Evolutionary conservation across 2,797 vertebrate genomes (phyloP).

Genomic region (Benthosema pterotum): DNA sequence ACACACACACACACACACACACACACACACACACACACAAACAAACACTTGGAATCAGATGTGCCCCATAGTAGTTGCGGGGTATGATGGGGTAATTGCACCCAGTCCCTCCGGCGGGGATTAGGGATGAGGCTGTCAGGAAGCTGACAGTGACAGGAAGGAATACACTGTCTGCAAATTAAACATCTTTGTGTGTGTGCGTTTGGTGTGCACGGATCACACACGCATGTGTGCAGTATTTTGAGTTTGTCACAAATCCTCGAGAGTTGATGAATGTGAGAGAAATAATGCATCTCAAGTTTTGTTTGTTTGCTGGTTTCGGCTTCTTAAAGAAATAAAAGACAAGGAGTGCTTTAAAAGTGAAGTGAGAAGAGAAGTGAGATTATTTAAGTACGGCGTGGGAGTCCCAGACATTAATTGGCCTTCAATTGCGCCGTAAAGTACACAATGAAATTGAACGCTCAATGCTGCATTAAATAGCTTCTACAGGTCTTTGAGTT

Average conservation of each 20-base stretch:
- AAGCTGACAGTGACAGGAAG: constrained; percentile 64
- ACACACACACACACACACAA: constrained; percentile 27
- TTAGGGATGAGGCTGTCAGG: constrained; percentile 75
- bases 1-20: constrained; percentile 28
- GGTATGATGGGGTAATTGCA: constrained; percentile 74
- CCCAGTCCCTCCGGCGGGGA: constrained; percentile 68
- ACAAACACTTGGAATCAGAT: neutral
- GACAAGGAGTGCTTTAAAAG: constrained; percentile 30
- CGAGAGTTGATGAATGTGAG: constrained; percentile 18
- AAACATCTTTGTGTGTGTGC: constrained; percentile 41
- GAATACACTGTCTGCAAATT: constrained; percentile 69
- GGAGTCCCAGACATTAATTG: constrained; percentile 50
- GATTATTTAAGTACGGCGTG: constrained; percentile 48
- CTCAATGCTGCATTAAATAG: constrained; percentile 38
- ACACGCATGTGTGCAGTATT: constrained; percentile 40
- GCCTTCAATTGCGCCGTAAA: constrained; percentile 53
- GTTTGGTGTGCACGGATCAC: neutral
- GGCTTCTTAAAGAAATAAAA: neutral
- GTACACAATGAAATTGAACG: constrained; percentile 58
- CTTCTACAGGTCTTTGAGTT: constrained; percentile 40
- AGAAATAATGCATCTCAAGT: constrained; percentile 18
- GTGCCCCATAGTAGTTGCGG: constrained; percentile 33
- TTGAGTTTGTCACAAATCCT: constrained; percentile 16
- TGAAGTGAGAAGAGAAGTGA: constrained; percentile 37
- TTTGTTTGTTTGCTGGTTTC: neutral